Conservation (phyloP, 2,888 invertebrate species). For the Nomada fabriciana region DNA sequence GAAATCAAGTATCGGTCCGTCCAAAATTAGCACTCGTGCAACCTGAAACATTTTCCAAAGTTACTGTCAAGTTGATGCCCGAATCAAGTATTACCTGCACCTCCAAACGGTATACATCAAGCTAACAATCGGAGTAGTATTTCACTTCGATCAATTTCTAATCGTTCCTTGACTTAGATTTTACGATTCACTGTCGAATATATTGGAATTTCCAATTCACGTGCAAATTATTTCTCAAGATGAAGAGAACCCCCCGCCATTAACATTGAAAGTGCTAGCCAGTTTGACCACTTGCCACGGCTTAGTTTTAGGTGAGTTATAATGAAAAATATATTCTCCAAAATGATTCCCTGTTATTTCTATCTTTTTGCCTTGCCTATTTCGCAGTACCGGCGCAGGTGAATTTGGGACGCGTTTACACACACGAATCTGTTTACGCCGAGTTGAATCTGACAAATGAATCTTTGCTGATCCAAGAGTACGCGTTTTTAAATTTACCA, state of each 20-base stretch:
- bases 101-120: conserved; percentile 17
- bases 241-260: conserved; percentile 33
- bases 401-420: conserved; percentile 37
- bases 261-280: conserved; percentile 43
- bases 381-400: conserved; percentile 26
- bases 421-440: conserved; percentile 34
- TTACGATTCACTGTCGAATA: conserved; percentile 31
- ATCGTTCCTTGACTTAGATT: conserved; percentile 1
- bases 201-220: conserved; percentile 38
- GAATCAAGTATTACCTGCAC: conserved; percentile 10
- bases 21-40: conserved; percentile 37
- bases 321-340: neutral
- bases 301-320: conserved; percentile 35
- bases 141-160: neutral
- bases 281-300: conserved; percentile 38
- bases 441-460: conserved; percentile 43
- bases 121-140: neutral
- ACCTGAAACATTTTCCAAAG: neutral
- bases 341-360: neutral
- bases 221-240: conserved; percentile 31
- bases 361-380: neutral
- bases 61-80: conserved; percentile 43
- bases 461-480: conserved; percentile 49
- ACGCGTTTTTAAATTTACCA: conserved; percentile 48
- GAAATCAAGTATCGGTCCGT: conserved; percentile 25